Conservation (phyloP, 2,888 invertebrate genomes). For the Pandemis heparana region DNA sequence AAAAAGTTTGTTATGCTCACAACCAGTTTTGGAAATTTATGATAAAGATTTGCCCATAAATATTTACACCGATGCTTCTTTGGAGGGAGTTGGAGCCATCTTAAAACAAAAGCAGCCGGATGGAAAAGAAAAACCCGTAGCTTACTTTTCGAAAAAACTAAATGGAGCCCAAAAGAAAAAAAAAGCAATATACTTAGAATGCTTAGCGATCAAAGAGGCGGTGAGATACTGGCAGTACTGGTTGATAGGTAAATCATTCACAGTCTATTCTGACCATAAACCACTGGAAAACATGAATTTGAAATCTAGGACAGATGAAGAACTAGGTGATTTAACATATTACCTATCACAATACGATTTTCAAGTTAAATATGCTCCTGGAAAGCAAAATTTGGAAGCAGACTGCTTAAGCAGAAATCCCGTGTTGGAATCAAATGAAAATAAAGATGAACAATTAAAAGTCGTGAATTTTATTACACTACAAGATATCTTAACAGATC, state of each 20-base stretch:
- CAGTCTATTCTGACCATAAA: conserved; percentile 21
- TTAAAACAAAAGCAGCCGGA: conserved; percentile 12
- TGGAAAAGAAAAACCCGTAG: conserved; percentile 38
- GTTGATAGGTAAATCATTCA: conserved; percentile 16
- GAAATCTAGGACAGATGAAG: conserved; percentile 9
- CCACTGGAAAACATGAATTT: conserved; percentile 37
- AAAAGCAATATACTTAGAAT: conserved; percentile 34
- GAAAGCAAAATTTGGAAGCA: conserved; percentile 1
- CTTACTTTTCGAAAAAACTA: conserved; percentile 43
- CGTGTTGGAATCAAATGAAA: neutral
- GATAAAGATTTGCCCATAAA: neutral
- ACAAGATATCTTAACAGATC: neutral
- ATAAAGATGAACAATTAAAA: neutral
- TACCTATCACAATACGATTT: conserved; percentile 5
- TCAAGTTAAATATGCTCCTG: neutral
- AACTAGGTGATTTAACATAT: conserved; percentile 2
- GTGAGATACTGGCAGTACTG: conserved; percentile 33
- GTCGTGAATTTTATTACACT: neutral
- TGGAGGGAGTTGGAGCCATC: conserved; percentile 2
- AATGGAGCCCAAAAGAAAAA: conserved; percentile 34
- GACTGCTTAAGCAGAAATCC: conserved; percentile 15
- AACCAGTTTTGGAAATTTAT: too few species aligned
- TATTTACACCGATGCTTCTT: conserved; percentile 1
- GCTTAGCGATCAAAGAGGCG: conserved; percentile 32
- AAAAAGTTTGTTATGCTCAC: too few species aligned